Conservation (phyloP, 2,888 invertebrate genomes). For the Lochmaea crataegi region DNA sequence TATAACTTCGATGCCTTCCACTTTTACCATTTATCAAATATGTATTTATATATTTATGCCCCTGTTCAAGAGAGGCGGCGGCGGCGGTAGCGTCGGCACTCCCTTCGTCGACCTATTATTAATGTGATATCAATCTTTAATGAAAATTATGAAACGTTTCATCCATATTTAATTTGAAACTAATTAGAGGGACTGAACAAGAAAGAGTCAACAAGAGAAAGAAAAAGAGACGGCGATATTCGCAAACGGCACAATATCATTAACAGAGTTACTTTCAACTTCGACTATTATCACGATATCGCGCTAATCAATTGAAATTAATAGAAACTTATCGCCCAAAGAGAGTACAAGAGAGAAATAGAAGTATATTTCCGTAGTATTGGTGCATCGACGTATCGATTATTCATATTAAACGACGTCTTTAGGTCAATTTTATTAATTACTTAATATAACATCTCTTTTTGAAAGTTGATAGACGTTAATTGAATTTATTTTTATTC, state of each 20-base stretch:
- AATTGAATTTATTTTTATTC: not conserved
- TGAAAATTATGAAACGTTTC: conserved; percentile 61
- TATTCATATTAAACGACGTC: conserved; percentile 17
- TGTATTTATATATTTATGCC: conserved; percentile 50
- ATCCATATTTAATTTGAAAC: conserved; percentile 58
- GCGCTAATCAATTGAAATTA: conserved; percentile 14
- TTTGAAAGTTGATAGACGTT: too few relatives aligned
- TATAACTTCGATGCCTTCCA: conserved; percentile 55
- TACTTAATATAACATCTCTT: too few relatives aligned
- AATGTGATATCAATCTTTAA: conserved; percentile 64
- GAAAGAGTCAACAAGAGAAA: conserved; percentile 23
- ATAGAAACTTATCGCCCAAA: conserved; percentile 23
- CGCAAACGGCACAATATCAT: conserved; percentile 41
- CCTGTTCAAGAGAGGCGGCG: conserved; percentile 24
- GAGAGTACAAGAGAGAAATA: conserved; percentile 1
- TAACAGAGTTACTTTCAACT: conserved; percentile 40
- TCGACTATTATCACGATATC: conserved; percentile 39
- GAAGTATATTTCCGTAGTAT: not conserved
- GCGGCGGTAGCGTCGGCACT: conserved; percentile 35
- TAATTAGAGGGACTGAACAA: conserved; percentile 40
- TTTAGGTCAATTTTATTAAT: not conserved
- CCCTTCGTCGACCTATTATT: conserved; percentile 56
- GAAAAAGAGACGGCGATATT: conserved; percentile 16
- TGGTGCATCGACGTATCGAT: conserved; percentile 5
- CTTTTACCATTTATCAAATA: conserved; percentile 51